These are phyloP conservation scores for Larimichthys crocea DNA, from an alignment of 2,113 vertebrate species.

Conservation along the genomic window DNA sequence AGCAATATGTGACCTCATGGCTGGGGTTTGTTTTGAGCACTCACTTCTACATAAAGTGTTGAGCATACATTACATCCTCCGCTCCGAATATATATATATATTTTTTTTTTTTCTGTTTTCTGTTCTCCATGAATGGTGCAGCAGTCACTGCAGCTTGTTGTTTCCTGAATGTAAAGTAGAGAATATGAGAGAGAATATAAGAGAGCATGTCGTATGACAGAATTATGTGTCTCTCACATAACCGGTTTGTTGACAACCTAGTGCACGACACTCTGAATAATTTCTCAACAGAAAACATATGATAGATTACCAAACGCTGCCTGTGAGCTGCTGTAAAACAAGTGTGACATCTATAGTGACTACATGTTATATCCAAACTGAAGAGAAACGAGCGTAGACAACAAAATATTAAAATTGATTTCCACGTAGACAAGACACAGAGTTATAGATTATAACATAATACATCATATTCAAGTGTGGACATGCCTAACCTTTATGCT, in stretches of 20 bases:
- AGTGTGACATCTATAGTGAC: slow-evolving; percentile 5
- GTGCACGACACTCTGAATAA: slow-evolving; percentile 24
- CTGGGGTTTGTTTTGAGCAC: background rate
- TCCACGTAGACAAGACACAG: background rate
- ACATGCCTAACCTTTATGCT: slow-evolving; percentile 68
- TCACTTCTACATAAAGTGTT: background rate
- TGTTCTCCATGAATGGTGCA: slow-evolving; percentile 1
- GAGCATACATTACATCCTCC: background rate
- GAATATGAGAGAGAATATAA: background rate
- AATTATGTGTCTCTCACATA: slow-evolving; percentile 29
- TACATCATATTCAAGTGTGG: slow-evolving; percentile 30
- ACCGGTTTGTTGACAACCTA: slow-evolving; percentile 35
- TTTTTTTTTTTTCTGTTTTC: background rate
- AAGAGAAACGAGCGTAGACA: background rate
- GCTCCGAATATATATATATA: background rate
- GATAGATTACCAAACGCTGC: background rate
- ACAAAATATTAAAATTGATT: slow-evolving; percentile 26
- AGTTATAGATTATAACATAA: slow-evolving; percentile 47
- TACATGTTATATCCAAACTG: background rate
- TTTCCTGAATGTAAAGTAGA: slow-evolving; percentile 59
- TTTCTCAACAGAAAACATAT: slow-evolving; percentile 33
- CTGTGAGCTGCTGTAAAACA: slow-evolving; percentile 8
- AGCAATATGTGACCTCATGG: background rate
- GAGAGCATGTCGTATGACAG: slow-evolving; percentile 12
- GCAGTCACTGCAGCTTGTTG: slow-evolving; percentile 49